Conservation (phyloP, 2,113 vertebrate genomes). For the Campylomormyrus numenius region DNA sequence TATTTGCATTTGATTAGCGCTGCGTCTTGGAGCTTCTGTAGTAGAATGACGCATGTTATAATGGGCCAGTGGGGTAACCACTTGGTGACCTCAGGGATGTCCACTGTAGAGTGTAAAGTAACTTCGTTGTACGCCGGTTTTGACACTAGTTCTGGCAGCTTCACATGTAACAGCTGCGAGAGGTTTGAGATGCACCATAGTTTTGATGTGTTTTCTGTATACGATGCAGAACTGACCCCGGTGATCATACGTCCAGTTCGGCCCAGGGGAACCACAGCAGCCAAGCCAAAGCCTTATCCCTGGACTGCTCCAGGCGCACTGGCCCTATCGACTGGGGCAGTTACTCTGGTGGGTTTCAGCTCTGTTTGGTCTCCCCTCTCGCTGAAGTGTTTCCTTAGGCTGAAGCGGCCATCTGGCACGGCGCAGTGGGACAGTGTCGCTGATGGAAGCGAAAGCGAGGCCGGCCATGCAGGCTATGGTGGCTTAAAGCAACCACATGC, state of each 20-base stretch:
- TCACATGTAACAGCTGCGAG: not conserved
- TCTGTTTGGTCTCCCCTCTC: not conserved
- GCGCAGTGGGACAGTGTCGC: constrained; percentile 78
- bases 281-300: constrained; percentile 36
- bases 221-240: constrained; percentile 24
- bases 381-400: not conserved
- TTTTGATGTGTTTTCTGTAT: not conserved
- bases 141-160: not conserved
- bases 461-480: too few relatives aligned
- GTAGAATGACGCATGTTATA: not conserved
- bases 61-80: not conserved
- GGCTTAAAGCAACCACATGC: not conserved
- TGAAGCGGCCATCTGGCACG: constrained; percentile 47
- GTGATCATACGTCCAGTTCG: constrained; percentile 16
- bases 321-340: constrained; percentile 59
- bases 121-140: not conserved
- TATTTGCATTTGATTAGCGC: not conserved
- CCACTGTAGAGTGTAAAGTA: not conserved
- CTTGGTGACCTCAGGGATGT: not conserved
- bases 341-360: constrained; percentile 50
- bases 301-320: constrained; percentile 50
- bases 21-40: not conserved
- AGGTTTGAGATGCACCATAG: not conserved
- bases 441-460: constrained; percentile 29
- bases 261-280: not conserved